These are phyloP conservation scores for Polietes domitor DNA, from an alignment of 2,888 invertebrate genomes.

Conservation along the genomic window DNA sequence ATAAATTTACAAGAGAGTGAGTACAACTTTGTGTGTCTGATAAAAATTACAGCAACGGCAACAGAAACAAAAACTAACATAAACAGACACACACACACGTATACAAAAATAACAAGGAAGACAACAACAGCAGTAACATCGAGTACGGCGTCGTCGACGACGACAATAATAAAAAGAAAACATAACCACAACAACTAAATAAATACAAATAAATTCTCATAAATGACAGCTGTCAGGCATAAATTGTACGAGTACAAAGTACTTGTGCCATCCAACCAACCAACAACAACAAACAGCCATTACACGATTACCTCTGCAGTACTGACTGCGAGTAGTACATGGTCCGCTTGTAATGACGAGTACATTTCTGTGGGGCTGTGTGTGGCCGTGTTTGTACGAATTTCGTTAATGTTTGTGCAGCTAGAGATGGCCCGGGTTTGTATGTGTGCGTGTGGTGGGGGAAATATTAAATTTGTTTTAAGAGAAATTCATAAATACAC, in stretches of 20 bases:
- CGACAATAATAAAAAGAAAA: conserved; percentile 26
- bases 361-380: background rate
- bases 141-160: conserved; percentile 21
- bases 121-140: conserved; percentile 16
- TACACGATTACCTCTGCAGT: conserved; percentile 24
- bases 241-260: conserved; percentile 57
- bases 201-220: conserved; percentile 70
- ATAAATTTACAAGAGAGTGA: background rate
- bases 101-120: conserved; percentile 12
- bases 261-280: conserved; percentile 39
- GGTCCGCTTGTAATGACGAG: background rate
- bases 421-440: background rate
- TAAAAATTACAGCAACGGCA: conserved; percentile 38
- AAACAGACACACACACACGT: background rate
- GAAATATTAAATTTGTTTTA: background rate
- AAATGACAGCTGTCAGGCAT: conserved; percentile 66
- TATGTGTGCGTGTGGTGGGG: no score
- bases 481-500: conserved; percentile 24
- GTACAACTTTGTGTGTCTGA: conserved; percentile 54
- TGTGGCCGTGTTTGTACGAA: background rate
- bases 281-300: conserved; percentile 7
- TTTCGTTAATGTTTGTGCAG: conserved; percentile 11
- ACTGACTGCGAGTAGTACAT: background rate
- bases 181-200: conserved; percentile 63
- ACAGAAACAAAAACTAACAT: background rate